These are phyloP conservation scores for Hirundo rustica DNA, from an alignment of 2,797 vertebrate species.

Conservation along the genomic window DNA sequence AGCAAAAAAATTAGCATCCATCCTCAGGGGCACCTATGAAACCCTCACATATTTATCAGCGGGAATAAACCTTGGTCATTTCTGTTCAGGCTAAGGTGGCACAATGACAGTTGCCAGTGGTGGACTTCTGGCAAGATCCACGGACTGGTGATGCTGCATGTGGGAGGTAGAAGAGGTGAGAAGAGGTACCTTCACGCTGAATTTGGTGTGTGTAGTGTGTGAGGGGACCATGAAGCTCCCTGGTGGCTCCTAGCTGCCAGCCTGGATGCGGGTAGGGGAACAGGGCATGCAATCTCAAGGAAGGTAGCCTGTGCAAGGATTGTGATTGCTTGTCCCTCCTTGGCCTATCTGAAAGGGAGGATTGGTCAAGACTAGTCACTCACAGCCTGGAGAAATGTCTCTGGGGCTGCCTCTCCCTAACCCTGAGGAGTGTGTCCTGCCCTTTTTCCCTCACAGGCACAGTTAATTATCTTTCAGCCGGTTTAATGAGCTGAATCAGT, in stretches of 20 bases:
- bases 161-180: not conserved
- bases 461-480: not conserved
- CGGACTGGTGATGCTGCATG: not conserved
- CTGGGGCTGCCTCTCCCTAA: not conserved
- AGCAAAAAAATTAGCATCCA: not conserved
- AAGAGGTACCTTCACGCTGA: not conserved
- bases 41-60: not conserved
- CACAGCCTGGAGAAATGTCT: not conserved
- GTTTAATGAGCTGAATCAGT: not conserved
- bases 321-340: not conserved
- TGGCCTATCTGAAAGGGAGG: not conserved
- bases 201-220: not conserved
- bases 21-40: not conserved
- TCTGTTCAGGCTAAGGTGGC: not conserved
- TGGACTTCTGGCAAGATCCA: not conserved
- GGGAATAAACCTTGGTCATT: not conserved
- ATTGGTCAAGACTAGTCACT: not conserved
- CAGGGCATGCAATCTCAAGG: not conserved
- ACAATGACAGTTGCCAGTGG: not conserved
- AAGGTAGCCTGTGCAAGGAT: not conserved
- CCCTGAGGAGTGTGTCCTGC: not conserved
- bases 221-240: not conserved
- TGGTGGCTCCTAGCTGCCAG: not conserved
- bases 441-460: not conserved
- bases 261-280: not conserved